These are phyloP conservation scores for Eupithecia subfuscata DNA, from an alignment of 2,888 invertebrate genomes.

Conservation along the genomic window DNA sequence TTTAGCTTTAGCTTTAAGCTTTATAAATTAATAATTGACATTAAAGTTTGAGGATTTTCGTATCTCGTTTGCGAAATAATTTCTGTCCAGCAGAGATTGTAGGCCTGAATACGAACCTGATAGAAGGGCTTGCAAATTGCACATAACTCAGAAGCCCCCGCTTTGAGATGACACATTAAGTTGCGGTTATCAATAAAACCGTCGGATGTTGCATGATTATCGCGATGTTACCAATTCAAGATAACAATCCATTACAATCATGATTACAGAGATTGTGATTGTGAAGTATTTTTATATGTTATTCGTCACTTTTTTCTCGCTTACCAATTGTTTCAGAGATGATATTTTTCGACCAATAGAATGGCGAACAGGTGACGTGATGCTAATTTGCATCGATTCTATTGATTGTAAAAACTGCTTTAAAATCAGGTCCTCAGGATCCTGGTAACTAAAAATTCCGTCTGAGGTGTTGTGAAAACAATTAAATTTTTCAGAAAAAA, in stretches of 20 bases:
- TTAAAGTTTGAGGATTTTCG: background rate
- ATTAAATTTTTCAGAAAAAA: conserved; percentile 40
- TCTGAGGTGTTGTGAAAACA: background rate
- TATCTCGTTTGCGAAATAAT: background rate
- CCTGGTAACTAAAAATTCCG: background rate
- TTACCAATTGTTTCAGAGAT: background rate
- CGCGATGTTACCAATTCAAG: conserved; percentile 8
- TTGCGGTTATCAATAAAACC: conserved; percentile 46
- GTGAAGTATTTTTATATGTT: conserved; percentile 14
- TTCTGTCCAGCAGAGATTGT: background rate
- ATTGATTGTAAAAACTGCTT: background rate
- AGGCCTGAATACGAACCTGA: conserved; percentile 1
- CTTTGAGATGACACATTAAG: conserved; percentile 46
- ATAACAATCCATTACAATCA: conserved; percentile 31
- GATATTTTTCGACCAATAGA: background rate
- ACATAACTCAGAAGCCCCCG: conserved; percentile 47
- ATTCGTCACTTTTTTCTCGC: background rate
- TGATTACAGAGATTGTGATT: conserved; percentile 13
- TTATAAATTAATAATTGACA: background rate
- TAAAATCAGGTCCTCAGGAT: background rate
- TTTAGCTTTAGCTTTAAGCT: too few relatives aligned
- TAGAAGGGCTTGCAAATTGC: conserved; percentile 53
- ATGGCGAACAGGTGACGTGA: conserved; percentile 1
- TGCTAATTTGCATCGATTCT: background rate
- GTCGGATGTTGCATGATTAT: conserved; percentile 35